phyloP scores from a whole-genome alignment of 2,113 vertebrate genomes.

The Rhombomys opimus region DNA sequence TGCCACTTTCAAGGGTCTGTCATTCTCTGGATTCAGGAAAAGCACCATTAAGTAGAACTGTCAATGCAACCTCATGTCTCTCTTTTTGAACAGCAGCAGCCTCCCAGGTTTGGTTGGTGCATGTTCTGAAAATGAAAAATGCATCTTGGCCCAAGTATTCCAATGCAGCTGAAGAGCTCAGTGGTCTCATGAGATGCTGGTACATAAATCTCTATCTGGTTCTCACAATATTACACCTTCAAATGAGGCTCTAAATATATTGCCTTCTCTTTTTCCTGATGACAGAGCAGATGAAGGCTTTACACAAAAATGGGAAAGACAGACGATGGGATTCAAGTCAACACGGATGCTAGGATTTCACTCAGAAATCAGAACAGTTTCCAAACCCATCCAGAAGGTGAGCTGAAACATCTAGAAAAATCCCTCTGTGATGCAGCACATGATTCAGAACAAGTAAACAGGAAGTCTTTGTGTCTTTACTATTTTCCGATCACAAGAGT shows the following conservation, averaged over 20 bases:
- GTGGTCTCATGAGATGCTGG: slow-evolving; percentile 54
- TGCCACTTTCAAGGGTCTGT: slow-evolving; percentile 4
- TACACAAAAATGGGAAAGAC: neutral
- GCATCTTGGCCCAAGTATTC: slow-evolving; percentile 22
- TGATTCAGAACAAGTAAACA: slow-evolving; percentile 22
- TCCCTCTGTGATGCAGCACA: neutral
- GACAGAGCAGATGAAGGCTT: slow-evolving; percentile 46
- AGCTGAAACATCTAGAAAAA: slow-evolving; percentile 70
- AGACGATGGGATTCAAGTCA: slow-evolving; percentile 16
- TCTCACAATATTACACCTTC: slow-evolving; percentile 69
- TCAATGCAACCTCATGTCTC: neutral
- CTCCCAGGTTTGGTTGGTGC: slow-evolving; percentile 46
- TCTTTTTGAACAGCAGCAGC: slow-evolving; percentile 9
- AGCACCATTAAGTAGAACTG: slow-evolving; percentile 1
- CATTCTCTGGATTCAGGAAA: slow-evolving; percentile 29
- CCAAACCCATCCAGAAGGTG: neutral
- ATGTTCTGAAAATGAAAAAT: slow-evolving; percentile 70
- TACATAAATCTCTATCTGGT: slow-evolving; percentile 65
- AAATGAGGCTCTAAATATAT: slow-evolving; percentile 52
- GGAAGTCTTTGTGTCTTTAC: slow-evolving; percentile 49
- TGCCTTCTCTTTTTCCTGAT: slow-evolving; percentile 15
- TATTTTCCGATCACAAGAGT: slow-evolving; percentile 20
- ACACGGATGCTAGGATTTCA: slow-evolving; percentile 46
- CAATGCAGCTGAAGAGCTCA: slow-evolving; percentile 58
- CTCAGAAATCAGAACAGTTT: slow-evolving; percentile 11